A percentile compares a stretch with the other conserved stretches of the same genome.
Conservation (phyloP, 2,888 invertebrate genomes). For the Zeuzera pyrina region DNA sequence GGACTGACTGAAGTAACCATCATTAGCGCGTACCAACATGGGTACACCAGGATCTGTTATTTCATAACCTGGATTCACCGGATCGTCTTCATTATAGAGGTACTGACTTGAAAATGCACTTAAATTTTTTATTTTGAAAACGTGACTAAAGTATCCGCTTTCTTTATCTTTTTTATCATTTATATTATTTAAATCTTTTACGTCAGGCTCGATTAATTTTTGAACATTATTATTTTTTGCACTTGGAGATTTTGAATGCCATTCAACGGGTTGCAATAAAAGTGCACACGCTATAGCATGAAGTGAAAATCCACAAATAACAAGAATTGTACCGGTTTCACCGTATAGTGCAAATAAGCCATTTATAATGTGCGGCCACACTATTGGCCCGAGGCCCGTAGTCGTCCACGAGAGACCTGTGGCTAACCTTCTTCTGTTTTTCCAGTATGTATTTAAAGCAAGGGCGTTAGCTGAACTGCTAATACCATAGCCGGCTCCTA, state of each 20-base stretch:
- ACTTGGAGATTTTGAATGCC: slow-evolving; percentile 73
- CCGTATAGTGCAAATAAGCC: slow-evolving; percentile 74
- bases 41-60: slow-evolving; percentile 78
- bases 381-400: slow-evolving; percentile 80
- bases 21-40: slow-evolving; percentile 77
- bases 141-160: slow-evolving; percentile 53
- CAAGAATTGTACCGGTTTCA: slow-evolving; percentile 76
- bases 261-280: slow-evolving; percentile 81
- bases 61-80: slow-evolving; percentile 75
- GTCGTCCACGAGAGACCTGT: slow-evolving; percentile 81
- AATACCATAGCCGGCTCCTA: slow-evolving; percentile 77
- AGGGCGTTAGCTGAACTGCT: slow-evolving; percentile 79
- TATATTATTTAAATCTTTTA: slow-evolving; percentile 18
- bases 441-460: slow-evolving; percentile 83
- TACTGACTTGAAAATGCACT: slow-evolving; percentile 76
- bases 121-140: slow-evolving; percentile 53
- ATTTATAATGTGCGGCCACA: slow-evolving; percentile 81
- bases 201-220: slow-evolving; percentile 25
- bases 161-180: slow-evolving; percentile 34
- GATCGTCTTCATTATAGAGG: slow-evolving; percentile 76
- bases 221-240: slow-evolving; percentile 34
- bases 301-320: slow-evolving; percentile 78
- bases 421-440: slow-evolving; percentile 78
- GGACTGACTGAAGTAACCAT: slow-evolving; percentile 74
- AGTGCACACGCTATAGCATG: slow-evolving; percentile 79